These are phyloP conservation scores for Bryconaethiops microstoma DNA, from an alignment of 2,797 vertebrate species.

Conservation along the genomic window DNA sequence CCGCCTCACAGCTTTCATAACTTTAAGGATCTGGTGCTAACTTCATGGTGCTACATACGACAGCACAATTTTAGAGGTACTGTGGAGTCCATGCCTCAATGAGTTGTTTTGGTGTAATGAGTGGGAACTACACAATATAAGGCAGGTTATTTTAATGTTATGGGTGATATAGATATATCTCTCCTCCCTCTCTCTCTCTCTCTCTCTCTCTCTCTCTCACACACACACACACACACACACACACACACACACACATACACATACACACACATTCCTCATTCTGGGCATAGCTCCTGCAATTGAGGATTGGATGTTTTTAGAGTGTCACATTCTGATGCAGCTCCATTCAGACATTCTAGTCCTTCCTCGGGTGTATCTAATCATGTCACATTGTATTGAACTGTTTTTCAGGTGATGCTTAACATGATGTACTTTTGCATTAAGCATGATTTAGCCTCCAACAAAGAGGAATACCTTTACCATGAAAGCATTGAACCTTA, in stretches of 20 bases:
- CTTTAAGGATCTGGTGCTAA: too few species aligned
- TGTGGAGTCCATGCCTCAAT: too few species aligned
- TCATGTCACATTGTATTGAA: constrained; percentile 16
- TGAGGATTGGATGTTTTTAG: constrained; percentile 37
- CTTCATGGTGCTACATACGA: too few species aligned
- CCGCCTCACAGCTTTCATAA: too few species aligned
- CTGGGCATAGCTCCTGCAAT: constrained; percentile 17
- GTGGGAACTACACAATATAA: too few species aligned
- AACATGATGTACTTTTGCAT: constrained; percentile 17
- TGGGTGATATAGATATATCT: too few species aligned
- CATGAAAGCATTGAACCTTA: constrained; percentile 11
- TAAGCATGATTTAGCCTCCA: neutral
- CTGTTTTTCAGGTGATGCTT: constrained; percentile 22
- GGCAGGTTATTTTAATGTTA: too few species aligned
- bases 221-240: neutral
- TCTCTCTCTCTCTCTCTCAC: neutral
- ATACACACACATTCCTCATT: constrained; percentile 7
- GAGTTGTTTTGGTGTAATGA: too few species aligned
- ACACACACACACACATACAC: neutral
- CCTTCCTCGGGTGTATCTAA: constrained; percentile 10
- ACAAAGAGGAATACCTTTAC: constrained; percentile 25
- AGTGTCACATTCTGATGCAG: constrained; percentile 29
- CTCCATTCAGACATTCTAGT: constrained; percentile 13
- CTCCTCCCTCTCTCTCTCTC: neutral
- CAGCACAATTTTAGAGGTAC: too few species aligned